Evolutionary conservation across 1,140 invertebrate genomes (phyloP).

Genomic region (Tenebrio molitor): DNA sequence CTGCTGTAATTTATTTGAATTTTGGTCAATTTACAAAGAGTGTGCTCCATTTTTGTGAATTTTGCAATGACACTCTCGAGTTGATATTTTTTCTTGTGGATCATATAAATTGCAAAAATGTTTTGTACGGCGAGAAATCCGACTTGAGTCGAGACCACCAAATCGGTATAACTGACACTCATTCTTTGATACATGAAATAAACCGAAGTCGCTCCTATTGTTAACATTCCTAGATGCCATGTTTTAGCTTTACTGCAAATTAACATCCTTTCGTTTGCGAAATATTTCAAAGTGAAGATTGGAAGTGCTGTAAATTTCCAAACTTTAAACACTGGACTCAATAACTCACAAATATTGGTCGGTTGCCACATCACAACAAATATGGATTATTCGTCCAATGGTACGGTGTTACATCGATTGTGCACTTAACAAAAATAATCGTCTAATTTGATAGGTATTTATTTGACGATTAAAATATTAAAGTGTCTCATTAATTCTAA

Average conservation of each 20-base stretch:
- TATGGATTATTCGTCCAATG: background rate
- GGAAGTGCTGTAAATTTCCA: conserved; percentile 14
- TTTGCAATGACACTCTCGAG: background rate
- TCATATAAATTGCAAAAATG: too few species aligned
- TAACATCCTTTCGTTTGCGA: background rate
- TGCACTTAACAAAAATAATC: too few species aligned
- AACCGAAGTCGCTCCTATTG: background rate
- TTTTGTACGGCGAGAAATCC: too few species aligned
- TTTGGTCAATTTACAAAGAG: background rate
- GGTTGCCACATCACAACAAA: background rate
- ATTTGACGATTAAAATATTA: too few species aligned
- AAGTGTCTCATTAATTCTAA: too few species aligned
- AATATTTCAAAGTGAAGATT: background rate
- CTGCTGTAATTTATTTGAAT: background rate
- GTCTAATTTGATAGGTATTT: too few species aligned
- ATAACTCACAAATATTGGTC: background rate
- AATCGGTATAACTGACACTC: too few species aligned
- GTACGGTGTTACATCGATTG: background rate
- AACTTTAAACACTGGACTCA: background rate
- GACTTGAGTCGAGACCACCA: too few species aligned
- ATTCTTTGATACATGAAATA: too few species aligned
- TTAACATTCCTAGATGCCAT: background rate
- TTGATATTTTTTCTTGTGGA: background rate
- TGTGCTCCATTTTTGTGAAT: background rate
- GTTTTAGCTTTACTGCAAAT: background rate